Conservation (phyloP, 2,113 vertebrate genomes). For the Nesogale talazaci region DNA sequence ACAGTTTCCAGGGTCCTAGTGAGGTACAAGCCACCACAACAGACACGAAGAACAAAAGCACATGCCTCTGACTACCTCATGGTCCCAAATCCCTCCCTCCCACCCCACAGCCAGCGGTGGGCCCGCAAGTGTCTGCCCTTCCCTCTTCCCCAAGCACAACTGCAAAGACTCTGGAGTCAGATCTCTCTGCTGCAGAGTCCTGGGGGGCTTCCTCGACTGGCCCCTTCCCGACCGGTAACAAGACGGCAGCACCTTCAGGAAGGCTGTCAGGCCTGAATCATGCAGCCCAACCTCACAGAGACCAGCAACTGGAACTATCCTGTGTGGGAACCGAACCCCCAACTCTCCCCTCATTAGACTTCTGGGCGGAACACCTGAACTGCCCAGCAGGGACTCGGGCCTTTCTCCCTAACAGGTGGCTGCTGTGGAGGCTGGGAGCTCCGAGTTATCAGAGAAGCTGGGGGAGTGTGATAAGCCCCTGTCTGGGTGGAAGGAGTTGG, state of each 20-base stretch:
- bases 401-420: slow-evolving; percentile 50
- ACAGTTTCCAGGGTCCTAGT: no score
- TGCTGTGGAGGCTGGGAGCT: slow-evolving; percentile 15
- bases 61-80: neutral
- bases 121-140: neutral
- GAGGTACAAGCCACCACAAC: neutral
- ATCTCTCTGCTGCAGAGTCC: neutral
- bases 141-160: neutral
- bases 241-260: neutral
- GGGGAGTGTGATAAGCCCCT: slow-evolving; percentile 45
- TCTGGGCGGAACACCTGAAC: neutral
- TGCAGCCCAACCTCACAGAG: neutral
- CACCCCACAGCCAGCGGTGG: rapidly evolving
- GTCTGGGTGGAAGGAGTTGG: neutral
- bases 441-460: neutral
- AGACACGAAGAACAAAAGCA: neutral
- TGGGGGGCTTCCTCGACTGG: neutral
- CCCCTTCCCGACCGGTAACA: neutral
- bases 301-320: slow-evolving; percentile 27
- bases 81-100: neutral
- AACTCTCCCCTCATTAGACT: slow-evolving; percentile 52
- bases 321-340: slow-evolving; percentile 29
- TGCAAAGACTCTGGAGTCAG: neutral
- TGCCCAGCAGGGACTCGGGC: neutral
- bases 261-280: neutral